Conservation (phyloP, 1,140 invertebrate genomes). For the Anadara kagoshimensis region DNA sequence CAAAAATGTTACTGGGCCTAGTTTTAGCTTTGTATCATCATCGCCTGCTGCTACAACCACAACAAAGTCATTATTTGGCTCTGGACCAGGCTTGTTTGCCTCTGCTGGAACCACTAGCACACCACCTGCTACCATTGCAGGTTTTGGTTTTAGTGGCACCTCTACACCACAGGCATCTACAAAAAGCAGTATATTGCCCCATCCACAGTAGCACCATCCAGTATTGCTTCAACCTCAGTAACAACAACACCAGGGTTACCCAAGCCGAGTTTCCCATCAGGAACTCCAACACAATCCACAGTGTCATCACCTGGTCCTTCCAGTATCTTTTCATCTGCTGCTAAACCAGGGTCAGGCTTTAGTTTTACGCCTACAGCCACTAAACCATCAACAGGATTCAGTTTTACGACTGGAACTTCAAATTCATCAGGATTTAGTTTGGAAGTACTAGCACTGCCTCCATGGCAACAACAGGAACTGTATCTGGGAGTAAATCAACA, state of each 20-base stretch:
- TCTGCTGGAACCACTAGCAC: constrained; percentile 12
- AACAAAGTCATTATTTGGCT: constrained; percentile 14
- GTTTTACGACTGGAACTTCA: background rate
- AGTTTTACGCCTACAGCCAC: background rate
- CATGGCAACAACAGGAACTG: background rate
- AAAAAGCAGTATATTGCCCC: constrained; percentile 8
- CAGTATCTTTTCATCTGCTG: background rate
- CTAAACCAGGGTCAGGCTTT: constrained; percentile 3
- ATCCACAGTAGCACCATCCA: background rate
- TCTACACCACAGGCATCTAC: constrained; percentile 8
- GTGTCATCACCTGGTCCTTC: background rate
- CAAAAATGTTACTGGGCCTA: constrained; percentile 6
- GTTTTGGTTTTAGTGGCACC: constrained; percentile 1
- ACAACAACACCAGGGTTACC: background rate
- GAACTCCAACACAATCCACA: background rate
- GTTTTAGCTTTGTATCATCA: constrained; percentile 12
- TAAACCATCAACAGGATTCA: background rate
- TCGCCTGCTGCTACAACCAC: constrained; percentile 19
- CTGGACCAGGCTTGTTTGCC: constrained; percentile 8
- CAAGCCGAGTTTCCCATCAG: background rate
- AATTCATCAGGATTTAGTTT: too few relatives aligned
- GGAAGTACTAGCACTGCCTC: background rate
- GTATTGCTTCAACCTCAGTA: background rate
- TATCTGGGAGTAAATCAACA: background rate
- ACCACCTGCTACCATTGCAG: background rate